Evolutionary conservation across 1,140 invertebrate species (phyloP).

Genomic region (Sitobion miscanthi): DNA sequence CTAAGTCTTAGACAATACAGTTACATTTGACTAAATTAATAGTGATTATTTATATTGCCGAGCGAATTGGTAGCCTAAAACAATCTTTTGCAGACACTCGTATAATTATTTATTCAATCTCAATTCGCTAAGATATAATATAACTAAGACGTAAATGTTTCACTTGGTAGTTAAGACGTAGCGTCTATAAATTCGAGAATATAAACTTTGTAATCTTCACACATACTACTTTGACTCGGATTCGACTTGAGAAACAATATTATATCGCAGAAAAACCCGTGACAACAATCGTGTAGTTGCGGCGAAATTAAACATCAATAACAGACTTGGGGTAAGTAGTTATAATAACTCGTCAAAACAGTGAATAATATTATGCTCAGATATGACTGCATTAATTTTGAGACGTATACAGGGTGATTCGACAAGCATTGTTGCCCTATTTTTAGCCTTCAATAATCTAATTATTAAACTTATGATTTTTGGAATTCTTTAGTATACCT

Average conservation of each 20-base stretch:
- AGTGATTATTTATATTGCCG: conserved; percentile 18
- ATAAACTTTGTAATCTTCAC: conserved; percentile 5
- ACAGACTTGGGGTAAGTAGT: not conserved
- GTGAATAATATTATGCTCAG: too few relatives aligned
- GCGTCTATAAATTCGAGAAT: not conserved
- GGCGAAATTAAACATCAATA: not conserved
- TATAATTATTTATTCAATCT: conserved; percentile 6
- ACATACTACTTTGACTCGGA: too few relatives aligned
- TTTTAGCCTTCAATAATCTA: too few relatives aligned
- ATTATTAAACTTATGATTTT: too few relatives aligned
- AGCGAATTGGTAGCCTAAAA: not conserved
- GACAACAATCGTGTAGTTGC: not conserved
- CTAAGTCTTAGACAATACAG: not conserved
- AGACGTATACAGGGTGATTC: too few relatives aligned
- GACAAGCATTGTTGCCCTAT: too few relatives aligned
- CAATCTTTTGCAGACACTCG: not conserved
- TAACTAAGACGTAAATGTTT: not conserved
- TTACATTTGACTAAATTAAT: not conserved
- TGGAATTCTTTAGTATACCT: too few relatives aligned
- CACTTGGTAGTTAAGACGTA: not conserved
- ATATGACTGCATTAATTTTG: too few relatives aligned
- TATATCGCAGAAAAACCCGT: not conserved
- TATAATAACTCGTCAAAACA: not conserved
- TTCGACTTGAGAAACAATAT: not conserved
- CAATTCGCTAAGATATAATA: not conserved